Evolutionary conservation across 2,113 vertebrate species (phyloP).

Genomic region (Ceyx margarethae): DNA sequence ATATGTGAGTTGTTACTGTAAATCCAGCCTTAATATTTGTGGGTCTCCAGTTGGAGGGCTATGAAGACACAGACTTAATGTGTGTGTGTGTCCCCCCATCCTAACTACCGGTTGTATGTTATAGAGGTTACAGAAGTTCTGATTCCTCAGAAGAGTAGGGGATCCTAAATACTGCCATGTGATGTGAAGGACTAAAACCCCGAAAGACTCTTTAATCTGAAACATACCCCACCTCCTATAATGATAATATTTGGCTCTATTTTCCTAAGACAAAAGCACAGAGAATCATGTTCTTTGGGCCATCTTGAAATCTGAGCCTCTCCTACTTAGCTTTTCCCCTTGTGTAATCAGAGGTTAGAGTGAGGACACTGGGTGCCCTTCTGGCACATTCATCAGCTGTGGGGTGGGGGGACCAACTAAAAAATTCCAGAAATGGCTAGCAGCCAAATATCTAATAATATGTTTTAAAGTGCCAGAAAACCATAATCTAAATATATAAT

Average conservation of each 20-base stretch:
- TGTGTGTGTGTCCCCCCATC: no score
- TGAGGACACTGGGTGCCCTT: background rate
- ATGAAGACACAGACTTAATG: background rate
- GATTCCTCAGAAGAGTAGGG: background rate
- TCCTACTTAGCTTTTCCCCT: background rate
- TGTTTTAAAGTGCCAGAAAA: background rate
- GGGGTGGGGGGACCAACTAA: background rate
- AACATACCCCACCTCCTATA: background rate
- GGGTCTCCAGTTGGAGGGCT: background rate
- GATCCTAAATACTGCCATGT: background rate
- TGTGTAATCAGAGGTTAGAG: background rate
- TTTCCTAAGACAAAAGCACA: background rate
- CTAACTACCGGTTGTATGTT: background rate
- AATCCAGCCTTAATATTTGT: background rate
- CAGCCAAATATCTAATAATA: background rate
- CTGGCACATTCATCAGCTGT: background rate
- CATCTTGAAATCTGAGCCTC: background rate
- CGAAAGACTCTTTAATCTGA: background rate
- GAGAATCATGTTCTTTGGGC: background rate
- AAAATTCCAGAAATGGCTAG: background rate
- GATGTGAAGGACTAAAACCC: background rate
- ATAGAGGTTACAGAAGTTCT: background rate
- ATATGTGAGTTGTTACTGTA: background rate
- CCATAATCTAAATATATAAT: background rate
- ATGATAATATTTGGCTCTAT: background rate